Evolutionary conservation across 1,140 invertebrate species (phyloP).

Genomic region (Bradysia coprophila): DNA sequence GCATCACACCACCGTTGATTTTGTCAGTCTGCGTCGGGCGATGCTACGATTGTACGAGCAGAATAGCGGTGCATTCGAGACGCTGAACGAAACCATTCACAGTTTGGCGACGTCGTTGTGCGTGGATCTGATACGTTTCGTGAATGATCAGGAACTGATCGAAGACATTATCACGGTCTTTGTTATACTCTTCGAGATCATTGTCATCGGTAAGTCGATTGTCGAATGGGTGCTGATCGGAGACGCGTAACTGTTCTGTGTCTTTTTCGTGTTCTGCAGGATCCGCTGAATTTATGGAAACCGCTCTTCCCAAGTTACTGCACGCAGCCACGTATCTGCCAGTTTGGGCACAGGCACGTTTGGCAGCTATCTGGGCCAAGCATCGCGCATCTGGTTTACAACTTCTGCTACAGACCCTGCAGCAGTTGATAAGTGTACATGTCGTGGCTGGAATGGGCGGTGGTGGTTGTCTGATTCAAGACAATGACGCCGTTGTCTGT

Average conservation of each 20-base stretch:
- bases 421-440: conserved; percentile 70
- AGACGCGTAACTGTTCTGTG: too few species aligned
- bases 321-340: conserved; percentile 55
- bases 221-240: too few species aligned
- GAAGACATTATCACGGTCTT: conserved; percentile 54
- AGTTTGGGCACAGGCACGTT: conserved; percentile 51
- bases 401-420: conserved; percentile 56
- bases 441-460: conserved; percentile 60
- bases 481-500: conserved; percentile 59
- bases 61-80: conserved; percentile 31
- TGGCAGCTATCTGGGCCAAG: conserved; percentile 60
- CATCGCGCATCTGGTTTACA: conserved; percentile 49
- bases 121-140: conserved; percentile 49
- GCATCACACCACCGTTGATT: conserved; percentile 33
- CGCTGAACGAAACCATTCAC: conserved; percentile 61
- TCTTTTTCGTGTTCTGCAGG: too few species aligned
- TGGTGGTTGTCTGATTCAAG: conserved; percentile 55
- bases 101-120: conserved; percentile 52
- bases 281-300: conserved; percentile 62
- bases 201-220: conserved; percentile 38
- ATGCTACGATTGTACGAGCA: conserved; percentile 35
- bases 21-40: conserved; percentile 38
- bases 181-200: conserved; percentile 76
- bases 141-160: conserved; percentile 28
- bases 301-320: conserved; percentile 62